Conservation (phyloP, 1,140 invertebrate genomes). For the Brachionus plicatilis region DNA sequence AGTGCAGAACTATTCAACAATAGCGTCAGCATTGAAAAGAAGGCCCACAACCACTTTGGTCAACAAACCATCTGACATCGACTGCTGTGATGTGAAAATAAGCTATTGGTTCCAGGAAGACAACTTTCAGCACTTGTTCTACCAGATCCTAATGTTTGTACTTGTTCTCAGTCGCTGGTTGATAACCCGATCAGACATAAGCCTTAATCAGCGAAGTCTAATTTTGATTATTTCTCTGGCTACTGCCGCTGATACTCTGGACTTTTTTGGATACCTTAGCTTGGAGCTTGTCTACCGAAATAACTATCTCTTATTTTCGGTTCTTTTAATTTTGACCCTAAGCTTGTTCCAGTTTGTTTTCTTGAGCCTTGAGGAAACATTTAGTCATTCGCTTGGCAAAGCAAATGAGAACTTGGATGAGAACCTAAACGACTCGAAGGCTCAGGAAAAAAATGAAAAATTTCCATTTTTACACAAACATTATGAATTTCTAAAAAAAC, state of each 20-base stretch:
- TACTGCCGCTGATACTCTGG: constrained; percentile 24
- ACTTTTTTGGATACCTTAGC: constrained; percentile 31
- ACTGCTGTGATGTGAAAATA: constrained; percentile 33
- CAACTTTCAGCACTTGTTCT: constrained; percentile 32
- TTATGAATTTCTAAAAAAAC: constrained; percentile 17
- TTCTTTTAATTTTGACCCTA: background rate
- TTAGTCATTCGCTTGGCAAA: background rate
- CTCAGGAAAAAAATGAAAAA: constrained; percentile 3
- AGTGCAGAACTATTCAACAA: background rate
- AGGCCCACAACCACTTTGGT: background rate
- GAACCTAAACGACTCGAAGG: background rate
- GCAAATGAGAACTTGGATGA: background rate
- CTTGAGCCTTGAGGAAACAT: constrained; percentile 1
- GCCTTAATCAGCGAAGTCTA: background rate
- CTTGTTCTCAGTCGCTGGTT: constrained; percentile 16
- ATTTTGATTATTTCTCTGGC: constrained; percentile 33
- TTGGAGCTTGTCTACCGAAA: constrained; percentile 27
- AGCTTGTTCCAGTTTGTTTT: constrained; percentile 31
- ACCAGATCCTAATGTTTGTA: background rate
- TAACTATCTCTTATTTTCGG: background rate
- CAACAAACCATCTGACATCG: background rate
- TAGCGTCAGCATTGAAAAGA: background rate
- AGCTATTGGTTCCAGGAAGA: constrained; percentile 33
- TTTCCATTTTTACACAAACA: constrained; percentile 20
- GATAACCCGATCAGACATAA: constrained; percentile 19